Base-by-base conservation (phyloP, 2,888 invertebrate genomes). In the Trilocha varians region DNA sequence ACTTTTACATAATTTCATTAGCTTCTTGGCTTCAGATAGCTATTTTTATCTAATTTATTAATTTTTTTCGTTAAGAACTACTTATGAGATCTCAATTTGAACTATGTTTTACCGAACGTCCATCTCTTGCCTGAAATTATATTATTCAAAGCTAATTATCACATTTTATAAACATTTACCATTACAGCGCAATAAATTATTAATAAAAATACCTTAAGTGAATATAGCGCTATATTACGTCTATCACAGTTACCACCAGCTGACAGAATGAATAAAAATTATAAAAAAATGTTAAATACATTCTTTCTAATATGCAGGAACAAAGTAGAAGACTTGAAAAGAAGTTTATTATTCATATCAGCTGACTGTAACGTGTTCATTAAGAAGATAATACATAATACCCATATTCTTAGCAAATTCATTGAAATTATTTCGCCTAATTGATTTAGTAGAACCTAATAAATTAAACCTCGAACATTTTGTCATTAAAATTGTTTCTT, bases 51-150 rank as follows among this genome's bases (percentile, higher is more conserved):
- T 80, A 75, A 78, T 67, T 69, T 3, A 25, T 25, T n/a, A n/a
- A n/a, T 25, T 25, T 25, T 72, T 78, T 43, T 77, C 63, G 69
- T 79, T 73, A 70, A 72, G 66, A 75, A 78, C 76, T 79, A 79
- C 70, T 63, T 72, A 72, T 85, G 85, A 85, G 85, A 85, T 85
- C 85, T 80, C 66, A 76, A 76, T 82, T 84, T 84, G 80, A 84
- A 84, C 84, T 83, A 75, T 75, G 66, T 65, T 76, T 70, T 65
- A 75, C 65, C 68, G 70, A 79, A 77, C 75, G 71, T 71, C 60
- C 66, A 61, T 57, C 59, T 61, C 25, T 25, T 25, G 65, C 57
- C 62, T 70, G 72, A 69, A 70, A 53, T 64, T 50, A 51, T 61
- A 64, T 34, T 47, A 61, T 70, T 72, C 75, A 71, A 73, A 73